phyloP scores from a whole-genome alignment of 2,797 vertebrate genomes.

The Anguilla anguilla region DNA sequence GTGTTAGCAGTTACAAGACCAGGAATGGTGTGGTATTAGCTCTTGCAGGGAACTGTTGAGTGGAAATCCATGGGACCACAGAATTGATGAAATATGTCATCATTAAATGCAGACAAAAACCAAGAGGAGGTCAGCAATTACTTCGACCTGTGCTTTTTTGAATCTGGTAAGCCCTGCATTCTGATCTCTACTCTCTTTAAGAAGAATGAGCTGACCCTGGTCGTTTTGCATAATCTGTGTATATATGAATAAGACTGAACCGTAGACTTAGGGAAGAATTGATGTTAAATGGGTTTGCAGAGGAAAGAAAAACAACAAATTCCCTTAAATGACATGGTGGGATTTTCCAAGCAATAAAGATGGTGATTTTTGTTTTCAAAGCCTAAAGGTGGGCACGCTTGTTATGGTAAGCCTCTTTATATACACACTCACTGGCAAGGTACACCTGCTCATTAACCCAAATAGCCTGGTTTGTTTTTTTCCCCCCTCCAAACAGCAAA shows the following conservation, averaged over 20 bases:
- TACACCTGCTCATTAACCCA: not conserved
- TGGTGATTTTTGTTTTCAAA: not conserved
- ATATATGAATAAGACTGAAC: not conserved
- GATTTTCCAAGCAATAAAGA: slow-evolving; percentile 8
- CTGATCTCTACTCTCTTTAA: not conserved
- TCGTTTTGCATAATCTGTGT: not conserved
- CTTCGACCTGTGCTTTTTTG: not conserved
- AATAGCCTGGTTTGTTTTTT: not conserved
- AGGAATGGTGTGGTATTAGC: not conserved
- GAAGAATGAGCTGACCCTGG: not conserved
- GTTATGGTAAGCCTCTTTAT: not conserved
- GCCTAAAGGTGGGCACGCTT: not conserved
- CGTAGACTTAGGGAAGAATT: not conserved
- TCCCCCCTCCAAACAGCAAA: not conserved
- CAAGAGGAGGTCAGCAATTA: not conserved
- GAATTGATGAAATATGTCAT: not conserved
- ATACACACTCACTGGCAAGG: not conserved
- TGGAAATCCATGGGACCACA: not conserved
- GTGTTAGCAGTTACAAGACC: not conserved
- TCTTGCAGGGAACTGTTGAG: not conserved
- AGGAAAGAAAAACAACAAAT: not conserved
- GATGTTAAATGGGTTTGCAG: not conserved
- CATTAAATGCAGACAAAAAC: not conserved
- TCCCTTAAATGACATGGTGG: not conserved
- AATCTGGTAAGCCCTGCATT: not conserved